Conservation (phyloP, 2,113 vertebrate species). For the Mobula birostris region DNA sequence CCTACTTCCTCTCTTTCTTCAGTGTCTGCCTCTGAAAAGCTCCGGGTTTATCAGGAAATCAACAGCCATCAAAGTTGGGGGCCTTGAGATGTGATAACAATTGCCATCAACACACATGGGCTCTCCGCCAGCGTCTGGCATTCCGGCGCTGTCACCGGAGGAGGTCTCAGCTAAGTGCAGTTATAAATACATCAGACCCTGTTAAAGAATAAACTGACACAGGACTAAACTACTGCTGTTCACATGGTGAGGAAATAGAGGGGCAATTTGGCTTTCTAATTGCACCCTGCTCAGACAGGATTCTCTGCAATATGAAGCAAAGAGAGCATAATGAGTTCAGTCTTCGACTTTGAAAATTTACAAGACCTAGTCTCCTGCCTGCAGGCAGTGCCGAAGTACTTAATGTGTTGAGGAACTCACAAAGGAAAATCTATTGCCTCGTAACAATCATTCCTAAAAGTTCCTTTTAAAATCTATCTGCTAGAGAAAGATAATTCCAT, state of each 20-base stretch:
- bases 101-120: constrained; percentile 36
- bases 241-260: constrained; percentile 32
- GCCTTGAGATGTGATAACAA: constrained; percentile 35
- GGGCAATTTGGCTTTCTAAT: constrained; percentile 33
- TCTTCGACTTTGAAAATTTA: constrained; percentile 20
- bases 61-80: constrained; percentile 35
- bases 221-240: constrained; percentile 31
- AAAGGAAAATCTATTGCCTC: constrained; percentile 5
- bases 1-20: constrained; percentile 31
- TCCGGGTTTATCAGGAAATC: constrained; percentile 27
- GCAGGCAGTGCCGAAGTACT: neutral
- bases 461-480: neutral
- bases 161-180: constrained; percentile 38
- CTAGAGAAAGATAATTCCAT: neutral
- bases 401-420: neutral
- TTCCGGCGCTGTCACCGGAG: constrained; percentile 32
- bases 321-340: constrained; percentile 33
- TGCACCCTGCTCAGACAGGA: constrained; percentile 34
- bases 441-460: neutral
- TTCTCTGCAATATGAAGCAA: constrained; percentile 30
- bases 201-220: constrained; percentile 35
- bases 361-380: constrained; percentile 15
- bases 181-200: constrained; percentile 37
- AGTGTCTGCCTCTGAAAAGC: constrained; percentile 23
- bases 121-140: constrained; percentile 32